These are phyloP conservation scores for Liposcelis brunnea DNA, from an alignment of 2,888 invertebrate genomes.

Conservation along the genomic window DNA sequence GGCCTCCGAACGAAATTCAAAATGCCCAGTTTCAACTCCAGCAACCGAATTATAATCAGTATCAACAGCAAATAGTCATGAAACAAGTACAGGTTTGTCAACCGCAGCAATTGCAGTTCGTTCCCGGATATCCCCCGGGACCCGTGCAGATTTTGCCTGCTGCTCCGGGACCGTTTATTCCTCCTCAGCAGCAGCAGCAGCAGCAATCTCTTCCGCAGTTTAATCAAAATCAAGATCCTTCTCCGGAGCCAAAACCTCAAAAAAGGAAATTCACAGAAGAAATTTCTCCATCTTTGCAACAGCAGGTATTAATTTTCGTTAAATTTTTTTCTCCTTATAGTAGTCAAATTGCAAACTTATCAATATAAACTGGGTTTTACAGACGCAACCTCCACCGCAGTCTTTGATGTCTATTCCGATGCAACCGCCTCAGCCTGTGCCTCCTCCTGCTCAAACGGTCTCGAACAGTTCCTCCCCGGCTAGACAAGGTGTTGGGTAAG, in stretches of 20 bases:
- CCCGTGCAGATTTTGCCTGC: slow-evolving; percentile 21
- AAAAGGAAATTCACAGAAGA: slow-evolving; percentile 7
- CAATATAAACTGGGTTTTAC: slow-evolving; percentile 11
- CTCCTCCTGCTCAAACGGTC: background rate
- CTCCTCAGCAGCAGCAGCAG: slow-evolving; percentile 24
- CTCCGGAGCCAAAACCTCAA: slow-evolving; percentile 11
- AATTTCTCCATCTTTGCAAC: slow-evolving; percentile 13
- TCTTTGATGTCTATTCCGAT: slow-evolving; percentile 14
- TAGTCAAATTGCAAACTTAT: background rate
- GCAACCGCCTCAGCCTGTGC: background rate
- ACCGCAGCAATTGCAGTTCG: slow-evolving; percentile 26
- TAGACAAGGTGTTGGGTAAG: slow-evolving; percentile 13
- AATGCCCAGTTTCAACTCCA: no score
- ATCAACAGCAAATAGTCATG: slow-evolving; percentile 22
- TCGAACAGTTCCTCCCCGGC: slow-evolving; percentile 2
- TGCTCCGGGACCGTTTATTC: slow-evolving; percentile 23
- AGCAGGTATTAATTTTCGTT: slow-evolving; percentile 18
- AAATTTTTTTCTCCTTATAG: background rate
- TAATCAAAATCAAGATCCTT: slow-evolving; percentile 23
- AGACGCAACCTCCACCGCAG: slow-evolving; percentile 21
- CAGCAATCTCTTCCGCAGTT: slow-evolving; percentile 21
- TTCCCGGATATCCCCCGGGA: slow-evolving; percentile 27
- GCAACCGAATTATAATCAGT: slow-evolving; percentile 7
- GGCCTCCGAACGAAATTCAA: no score
- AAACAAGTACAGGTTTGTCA: slow-evolving; percentile 24